These are phyloP conservation scores for Hoplostethus atlanticus DNA, from an alignment of 2,797 vertebrate species.

Conservation along the genomic window DNA sequence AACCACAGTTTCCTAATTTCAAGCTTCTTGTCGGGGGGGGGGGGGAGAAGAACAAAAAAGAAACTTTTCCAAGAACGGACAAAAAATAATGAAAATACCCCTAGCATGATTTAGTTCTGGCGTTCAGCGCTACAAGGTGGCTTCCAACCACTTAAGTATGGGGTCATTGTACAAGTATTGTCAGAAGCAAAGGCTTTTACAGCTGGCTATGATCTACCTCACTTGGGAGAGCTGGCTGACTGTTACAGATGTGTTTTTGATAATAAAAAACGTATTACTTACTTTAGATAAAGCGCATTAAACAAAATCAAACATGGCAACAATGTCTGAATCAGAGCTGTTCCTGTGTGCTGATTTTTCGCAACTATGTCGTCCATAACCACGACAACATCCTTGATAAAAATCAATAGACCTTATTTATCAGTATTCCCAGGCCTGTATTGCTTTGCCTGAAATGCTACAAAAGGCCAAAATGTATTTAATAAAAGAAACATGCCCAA, in stretches of 20 bases:
- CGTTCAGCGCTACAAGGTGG: constrained; percentile 38
- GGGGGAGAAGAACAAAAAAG: neutral
- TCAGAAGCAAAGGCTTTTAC: constrained; percentile 46
- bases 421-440: constrained; percentile 21
- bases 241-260: constrained; percentile 41
- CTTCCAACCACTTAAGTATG: constrained; percentile 35
- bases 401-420: constrained; percentile 43
- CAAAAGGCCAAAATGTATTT: constrained; percentile 30
- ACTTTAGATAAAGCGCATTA: constrained; percentile 35
- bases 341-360: constrained; percentile 20
- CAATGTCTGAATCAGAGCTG: constrained; percentile 19
- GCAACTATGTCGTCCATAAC: constrained; percentile 25
- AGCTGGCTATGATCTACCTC: constrained; percentile 46
- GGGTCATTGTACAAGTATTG: constrained; percentile 26
- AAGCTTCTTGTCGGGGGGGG: constrained; percentile 8
- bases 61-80: neutral
- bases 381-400: constrained; percentile 35
- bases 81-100: constrained; percentile 19
- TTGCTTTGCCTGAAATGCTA: constrained; percentile 11
- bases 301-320: constrained; percentile 37
- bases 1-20: constrained; percentile 34
- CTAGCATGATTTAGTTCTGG: constrained; percentile 38
- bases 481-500: constrained; percentile 46
- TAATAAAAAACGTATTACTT: constrained; percentile 38
- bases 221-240: constrained; percentile 26